Evolutionary conservation across 1,140 invertebrate species (phyloP).

Genomic region (Papilio xuthus): DNA sequence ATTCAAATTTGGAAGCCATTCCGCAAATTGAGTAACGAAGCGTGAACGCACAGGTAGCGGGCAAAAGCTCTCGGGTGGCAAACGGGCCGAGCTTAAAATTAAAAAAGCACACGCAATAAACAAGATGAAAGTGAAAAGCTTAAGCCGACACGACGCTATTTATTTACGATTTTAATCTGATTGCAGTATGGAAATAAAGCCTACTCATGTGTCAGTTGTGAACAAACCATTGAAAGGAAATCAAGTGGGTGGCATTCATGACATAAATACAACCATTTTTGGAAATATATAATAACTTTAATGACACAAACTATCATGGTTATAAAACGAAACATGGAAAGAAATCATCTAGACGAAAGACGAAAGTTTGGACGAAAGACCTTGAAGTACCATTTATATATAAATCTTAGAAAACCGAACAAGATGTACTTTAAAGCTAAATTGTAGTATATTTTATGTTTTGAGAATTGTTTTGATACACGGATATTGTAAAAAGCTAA

Average conservation of each 20-base stretch:
- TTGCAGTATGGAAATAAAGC: constrained; percentile 18
- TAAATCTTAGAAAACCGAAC: too few species aligned
- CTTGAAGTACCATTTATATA: too few species aligned
- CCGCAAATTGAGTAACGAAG: constrained; percentile 72
- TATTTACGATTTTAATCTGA: constrained; percentile 33
- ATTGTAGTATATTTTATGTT: too few species aligned
- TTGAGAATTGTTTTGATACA: too few species aligned
- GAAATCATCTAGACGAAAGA: too few species aligned
- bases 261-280: background rate
- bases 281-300: background rate
- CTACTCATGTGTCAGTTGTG: background rate
- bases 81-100: constrained; percentile 39
- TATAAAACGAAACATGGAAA: too few species aligned
- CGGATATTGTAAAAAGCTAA: background rate
- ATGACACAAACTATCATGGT: background rate
- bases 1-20: constrained; percentile 67
- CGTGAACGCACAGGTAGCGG: constrained; percentile 57
- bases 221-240: constrained; percentile 15
- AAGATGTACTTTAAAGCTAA: too few species aligned
- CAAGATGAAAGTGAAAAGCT: constrained; percentile 37
- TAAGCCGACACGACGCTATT: constrained; percentile 35
- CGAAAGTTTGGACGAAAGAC: too few species aligned
- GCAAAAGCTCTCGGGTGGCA: constrained; percentile 46
- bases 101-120: constrained; percentile 35
- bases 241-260: constrained; percentile 2